Percentiles rank a stretch among this genome's conserved stretches.
Evolutionary conservation across 2,888 invertebrate genomes (phyloP).

Genomic region (Agrochola macilenta): DNA sequence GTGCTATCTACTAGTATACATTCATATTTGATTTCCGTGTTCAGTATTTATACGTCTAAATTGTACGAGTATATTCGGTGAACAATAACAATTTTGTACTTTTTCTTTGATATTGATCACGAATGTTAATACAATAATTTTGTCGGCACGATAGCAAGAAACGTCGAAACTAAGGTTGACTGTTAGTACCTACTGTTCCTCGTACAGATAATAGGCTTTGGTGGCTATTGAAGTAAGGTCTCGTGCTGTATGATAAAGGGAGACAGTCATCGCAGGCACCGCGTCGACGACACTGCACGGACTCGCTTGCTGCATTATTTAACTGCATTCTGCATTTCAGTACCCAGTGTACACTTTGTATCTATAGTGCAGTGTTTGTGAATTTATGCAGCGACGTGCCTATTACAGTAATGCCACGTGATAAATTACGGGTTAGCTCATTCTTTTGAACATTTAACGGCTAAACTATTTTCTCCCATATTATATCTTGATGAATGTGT

Average conservation of each 20-base stretch:
- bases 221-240: conserved; percentile 63
- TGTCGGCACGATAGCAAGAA: conserved; percentile 42
- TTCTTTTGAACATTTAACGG: conserved; percentile 28
- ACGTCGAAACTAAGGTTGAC: conserved; percentile 38
- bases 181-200: conserved; percentile 20
- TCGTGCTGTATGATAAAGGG: conserved; percentile 70
- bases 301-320: conserved; percentile 74
- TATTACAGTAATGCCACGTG: conserved; percentile 30
- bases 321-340: conserved; percentile 72
- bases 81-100: conserved; percentile 50
- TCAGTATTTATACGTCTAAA: conserved; percentile 40
- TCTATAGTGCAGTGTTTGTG: conserved; percentile 45
- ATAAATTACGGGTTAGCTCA: conserved; percentile 20
- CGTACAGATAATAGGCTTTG: conserved; percentile 41
- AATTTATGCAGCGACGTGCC: conserved; percentile 52
- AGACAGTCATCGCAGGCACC: conserved; percentile 55
- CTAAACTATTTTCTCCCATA: conserved; percentile 5
- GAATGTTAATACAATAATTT: conserved; percentile 56
- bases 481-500: conserved; percentile 31
- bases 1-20: conserved; percentile 53
- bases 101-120: conserved; percentile 57
- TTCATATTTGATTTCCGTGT: conserved; percentile 58
- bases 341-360: conserved; percentile 44
- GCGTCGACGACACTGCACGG: conserved; percentile 57
- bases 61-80: conserved; percentile 40